Percentiles rank a stretch among this genome's conserved stretches.
Evolutionary conservation across 2,888 invertebrate genomes (phyloP).

Genomic region (Ophioninae sp.): DNA sequence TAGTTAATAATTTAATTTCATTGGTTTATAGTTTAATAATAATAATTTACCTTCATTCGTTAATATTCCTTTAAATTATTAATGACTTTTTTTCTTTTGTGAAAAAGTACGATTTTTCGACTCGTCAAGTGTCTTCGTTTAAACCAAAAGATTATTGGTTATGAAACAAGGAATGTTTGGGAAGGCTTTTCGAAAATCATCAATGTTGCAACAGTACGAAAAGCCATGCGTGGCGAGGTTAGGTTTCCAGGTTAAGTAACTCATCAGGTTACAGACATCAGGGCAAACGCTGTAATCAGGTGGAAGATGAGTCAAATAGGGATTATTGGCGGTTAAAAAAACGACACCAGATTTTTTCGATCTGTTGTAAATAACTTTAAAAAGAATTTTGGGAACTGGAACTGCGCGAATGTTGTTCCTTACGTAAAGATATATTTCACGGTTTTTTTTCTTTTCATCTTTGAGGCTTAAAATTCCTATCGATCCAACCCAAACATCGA

Average conservation of each 20-base stretch:
- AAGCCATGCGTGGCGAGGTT: slow-evolving; percentile 70
- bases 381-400: slow-evolving; percentile 84
- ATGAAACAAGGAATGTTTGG: slow-evolving; percentile 49
- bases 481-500: slow-evolving; percentile 79
- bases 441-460: slow-evolving; percentile 67
- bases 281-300: slow-evolving; percentile 70
- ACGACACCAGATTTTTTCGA: slow-evolving; percentile 82
- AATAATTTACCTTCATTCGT: no score
- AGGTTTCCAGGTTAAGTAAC: slow-evolving; percentile 73
- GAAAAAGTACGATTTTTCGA: no score
- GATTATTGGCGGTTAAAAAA: slow-evolving; percentile 86
- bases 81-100: no score
- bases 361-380: slow-evolving; percentile 84
- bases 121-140: not conserved
- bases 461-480: slow-evolving; percentile 71
- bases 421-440: slow-evolving; percentile 67
- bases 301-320: slow-evolving; percentile 72
- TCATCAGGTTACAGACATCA: slow-evolving; percentile 70
- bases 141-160: slow-evolving; percentile 20
- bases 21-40: no score
- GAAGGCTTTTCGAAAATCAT: slow-evolving; percentile 63
- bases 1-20: no score
- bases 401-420: slow-evolving; percentile 71
- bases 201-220: slow-evolving; percentile 78
- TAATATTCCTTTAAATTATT: no score